Conservation (phyloP, 2,113 vertebrate genomes). For the Lasiurus borealis region DNA sequence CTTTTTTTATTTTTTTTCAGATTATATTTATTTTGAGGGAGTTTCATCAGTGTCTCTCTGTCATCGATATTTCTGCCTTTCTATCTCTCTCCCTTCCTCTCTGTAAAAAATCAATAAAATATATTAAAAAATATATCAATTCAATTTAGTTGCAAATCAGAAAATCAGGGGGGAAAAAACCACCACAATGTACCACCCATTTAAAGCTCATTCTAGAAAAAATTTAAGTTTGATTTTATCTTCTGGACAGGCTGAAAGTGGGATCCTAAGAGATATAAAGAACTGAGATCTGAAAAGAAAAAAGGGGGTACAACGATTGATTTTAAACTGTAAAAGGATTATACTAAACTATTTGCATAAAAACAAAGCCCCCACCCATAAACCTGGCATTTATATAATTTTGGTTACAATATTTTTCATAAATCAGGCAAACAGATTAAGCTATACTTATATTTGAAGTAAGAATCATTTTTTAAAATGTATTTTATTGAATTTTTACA, state of each 20-base stretch:
- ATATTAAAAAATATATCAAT: neutral
- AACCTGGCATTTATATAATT: conserved; percentile 10
- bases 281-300: conserved; percentile 28
- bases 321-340: conserved; percentile 32
- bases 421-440: neutral
- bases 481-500: too few species aligned
- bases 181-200: neutral
- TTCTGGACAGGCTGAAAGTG: neutral
- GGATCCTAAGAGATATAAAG: conserved; percentile 28
- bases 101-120: too few species aligned
- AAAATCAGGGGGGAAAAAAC: neutral
- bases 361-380: conserved; percentile 20
- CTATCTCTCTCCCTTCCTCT: too few species aligned
- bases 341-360: conserved; percentile 29
- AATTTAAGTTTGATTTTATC: conserved; percentile 45
- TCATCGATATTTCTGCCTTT: too few species aligned
- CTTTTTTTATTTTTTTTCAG: neutral
- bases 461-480: conserved; percentile 3
- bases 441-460: neutral
- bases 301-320: neutral
- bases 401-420: neutral
- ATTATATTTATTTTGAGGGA: conserved; percentile 42
- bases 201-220: conserved; percentile 55
- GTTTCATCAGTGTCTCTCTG: too few species aligned
- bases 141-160: conserved; percentile 41